Evolutionary conservation across 2,797 vertebrate genomes (phyloP).

Genomic region (Otus scops): DNA sequence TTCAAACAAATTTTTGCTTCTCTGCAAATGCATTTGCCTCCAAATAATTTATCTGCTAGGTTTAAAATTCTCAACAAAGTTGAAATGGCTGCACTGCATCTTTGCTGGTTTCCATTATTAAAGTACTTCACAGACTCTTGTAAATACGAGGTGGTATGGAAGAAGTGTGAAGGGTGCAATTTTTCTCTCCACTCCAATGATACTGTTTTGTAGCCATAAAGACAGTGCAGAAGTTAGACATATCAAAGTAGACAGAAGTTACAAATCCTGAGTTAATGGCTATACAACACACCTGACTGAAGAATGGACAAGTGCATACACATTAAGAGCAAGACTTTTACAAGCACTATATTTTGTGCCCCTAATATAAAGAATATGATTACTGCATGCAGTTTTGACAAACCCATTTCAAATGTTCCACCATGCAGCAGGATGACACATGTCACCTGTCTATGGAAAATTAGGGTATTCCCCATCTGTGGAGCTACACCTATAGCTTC

Average conservation of each 20-base stretch:
- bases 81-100: neutral
- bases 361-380: neutral
- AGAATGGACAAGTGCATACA: neutral
- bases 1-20: constrained; percentile 49
- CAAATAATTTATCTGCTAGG: neutral
- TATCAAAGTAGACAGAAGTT: neutral
- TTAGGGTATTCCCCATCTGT: neutral
- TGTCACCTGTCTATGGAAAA: neutral
- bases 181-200: neutral
- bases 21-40: neutral
- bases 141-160: neutral
- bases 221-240: neutral
- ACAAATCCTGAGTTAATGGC: neutral
- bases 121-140: neutral
- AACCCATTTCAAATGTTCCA: neutral
- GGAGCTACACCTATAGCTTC: neutral
- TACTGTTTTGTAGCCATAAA: neutral
- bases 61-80: neutral
- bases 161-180: neutral
- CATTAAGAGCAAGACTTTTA: neutral
- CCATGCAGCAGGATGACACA: too few species aligned
- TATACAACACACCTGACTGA: neutral
- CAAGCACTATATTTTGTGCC: neutral
- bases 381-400: neutral
- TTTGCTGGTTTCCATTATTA: neutral